These are phyloP conservation scores for Paramormyrops hopkinsi DNA, from an alignment of 2,797 vertebrate species.

Conservation along the genomic window DNA sequence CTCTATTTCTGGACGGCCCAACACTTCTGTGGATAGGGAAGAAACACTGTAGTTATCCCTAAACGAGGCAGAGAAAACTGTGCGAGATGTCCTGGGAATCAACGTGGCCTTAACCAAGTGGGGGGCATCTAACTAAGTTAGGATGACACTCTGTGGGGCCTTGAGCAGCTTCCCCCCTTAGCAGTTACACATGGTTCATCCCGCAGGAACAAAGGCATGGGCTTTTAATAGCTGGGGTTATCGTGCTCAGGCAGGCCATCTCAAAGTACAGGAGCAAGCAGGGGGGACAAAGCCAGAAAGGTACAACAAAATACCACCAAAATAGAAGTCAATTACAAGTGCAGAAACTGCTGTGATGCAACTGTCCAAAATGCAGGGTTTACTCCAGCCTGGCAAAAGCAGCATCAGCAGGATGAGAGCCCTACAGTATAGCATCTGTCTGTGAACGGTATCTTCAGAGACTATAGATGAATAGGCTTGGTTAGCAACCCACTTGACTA, in stretches of 20 bases:
- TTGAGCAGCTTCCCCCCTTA: background rate
- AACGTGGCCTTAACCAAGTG: background rate
- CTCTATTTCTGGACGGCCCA: background rate
- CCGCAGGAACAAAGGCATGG: constrained; percentile 20
- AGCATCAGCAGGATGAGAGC: background rate
- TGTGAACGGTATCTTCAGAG: background rate
- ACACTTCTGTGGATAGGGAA: background rate
- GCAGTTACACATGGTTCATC: background rate
- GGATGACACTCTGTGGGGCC: background rate
- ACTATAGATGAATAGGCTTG: background rate
- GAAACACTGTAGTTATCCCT: background rate
- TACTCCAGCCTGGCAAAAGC: background rate
- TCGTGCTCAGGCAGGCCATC: constrained; percentile 23
- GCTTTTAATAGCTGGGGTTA: constrained; percentile 59
- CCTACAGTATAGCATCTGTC: background rate
- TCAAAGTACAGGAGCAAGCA: constrained; percentile 28
- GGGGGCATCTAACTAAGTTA: background rate
- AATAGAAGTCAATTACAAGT: background rate
- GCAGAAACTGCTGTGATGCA: background rate
- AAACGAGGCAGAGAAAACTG: background rate
- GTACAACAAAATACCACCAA: background rate
- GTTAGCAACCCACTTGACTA: background rate
- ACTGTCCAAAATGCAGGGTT: background rate
- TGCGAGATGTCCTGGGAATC: background rate
- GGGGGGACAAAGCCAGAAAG: background rate